Evolutionary conservation across 92 coral and sea anemone genomes (phyloP).

Genomic region (Phenganax stokvisi): DNA sequence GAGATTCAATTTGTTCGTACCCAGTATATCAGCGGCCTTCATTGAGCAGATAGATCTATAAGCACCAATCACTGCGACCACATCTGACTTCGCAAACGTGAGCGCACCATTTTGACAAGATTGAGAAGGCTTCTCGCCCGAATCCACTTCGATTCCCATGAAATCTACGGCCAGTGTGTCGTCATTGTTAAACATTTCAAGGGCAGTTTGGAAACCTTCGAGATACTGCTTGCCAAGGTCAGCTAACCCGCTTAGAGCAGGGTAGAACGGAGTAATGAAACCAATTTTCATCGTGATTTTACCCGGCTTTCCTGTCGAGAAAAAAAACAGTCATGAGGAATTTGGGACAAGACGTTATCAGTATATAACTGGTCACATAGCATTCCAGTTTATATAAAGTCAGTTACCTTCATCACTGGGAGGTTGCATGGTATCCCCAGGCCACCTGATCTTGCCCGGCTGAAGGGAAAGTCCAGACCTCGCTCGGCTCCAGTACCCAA

Average conservation of each 20-base stretch:
- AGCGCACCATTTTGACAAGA: slow-evolving; percentile 78
- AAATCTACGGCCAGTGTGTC: slow-evolving; percentile 80
- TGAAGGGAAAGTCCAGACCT: slow-evolving; percentile 64
- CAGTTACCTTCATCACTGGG: slow-evolving; percentile 73
- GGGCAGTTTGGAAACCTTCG: slow-evolving; percentile 75
- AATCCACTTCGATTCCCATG: slow-evolving; percentile 68
- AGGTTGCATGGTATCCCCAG: slow-evolving; percentile 74
- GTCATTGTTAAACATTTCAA: slow-evolving; percentile 95
- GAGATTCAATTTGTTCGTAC: slow-evolving; percentile 41
- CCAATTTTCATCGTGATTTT: slow-evolving; percentile 93
- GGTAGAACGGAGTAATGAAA: slow-evolving; percentile 80
- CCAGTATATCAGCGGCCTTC: slow-evolving; percentile 79
- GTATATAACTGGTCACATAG: not conserved
- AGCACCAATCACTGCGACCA: slow-evolving; percentile 91
- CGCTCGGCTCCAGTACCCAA: slow-evolving; percentile 79
- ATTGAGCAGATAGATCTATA: slow-evolving; percentile 84
- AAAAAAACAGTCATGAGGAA: not conserved
- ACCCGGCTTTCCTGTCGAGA: slow-evolving; percentile 57
- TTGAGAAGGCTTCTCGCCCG: slow-evolving; percentile 66
- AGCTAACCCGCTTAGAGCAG: slow-evolving; percentile 79
- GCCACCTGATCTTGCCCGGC: slow-evolving; percentile 67
- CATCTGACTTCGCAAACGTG: slow-evolving; percentile 76
- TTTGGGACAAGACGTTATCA: not conserved
- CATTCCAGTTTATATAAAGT: not conserved
- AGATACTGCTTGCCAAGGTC: slow-evolving; percentile 80